Base-by-base conservation (phyloP, 2,888 invertebrate genomes). In the Eristalis intricaria region DNA sequence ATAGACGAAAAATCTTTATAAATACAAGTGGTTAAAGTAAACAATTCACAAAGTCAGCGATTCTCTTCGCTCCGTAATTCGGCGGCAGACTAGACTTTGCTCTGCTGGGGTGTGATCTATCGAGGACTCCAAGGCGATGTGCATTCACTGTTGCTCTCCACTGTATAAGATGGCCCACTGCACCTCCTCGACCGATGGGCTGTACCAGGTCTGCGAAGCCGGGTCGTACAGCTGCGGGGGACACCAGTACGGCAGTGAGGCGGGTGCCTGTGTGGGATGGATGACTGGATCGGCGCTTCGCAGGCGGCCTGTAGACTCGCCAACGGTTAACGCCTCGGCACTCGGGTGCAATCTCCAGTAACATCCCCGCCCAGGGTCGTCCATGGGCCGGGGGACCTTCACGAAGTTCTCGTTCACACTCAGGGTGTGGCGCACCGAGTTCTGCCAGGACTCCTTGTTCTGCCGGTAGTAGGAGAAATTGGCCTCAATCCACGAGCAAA, bases 341-440 rank as follows among this genome's bases (percentile, higher is more conserved):
- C 97, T 97, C 0, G 98, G 97, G 92, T 99, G 99, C 91, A 99
- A 92, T 96, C 99, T 99, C 99, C 99, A 99, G 94, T 99, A 99
- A 93, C 99, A 99, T 0, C 99, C 99, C 91, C 99, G 99, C 0
- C 99, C 99, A 0, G 99, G 99, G 92, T 99, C 99, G 93, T 99
- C 99, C 93, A 99, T 97, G 90, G 98, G 98, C 13, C 99, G 94
- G 0, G 98, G 97, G 60, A 98, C 97, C 94, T 98, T 98, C 64
- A 99, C 97, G 93, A 99, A 99, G 91, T 50, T 50, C 93, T 99
- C 98, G 98, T 99, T 70, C 97, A 94, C 89, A 97, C 92, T 92
- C 0, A 92, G 85, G 69, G 91, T 92, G 82, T 92, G 92, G 0
- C 92, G 90, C 26, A 92, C 99, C 0, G 98, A 98, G 92, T 99